phyloP scores from a whole-genome alignment of 1,140 invertebrate species.

The Bombus impatiens region DNA sequence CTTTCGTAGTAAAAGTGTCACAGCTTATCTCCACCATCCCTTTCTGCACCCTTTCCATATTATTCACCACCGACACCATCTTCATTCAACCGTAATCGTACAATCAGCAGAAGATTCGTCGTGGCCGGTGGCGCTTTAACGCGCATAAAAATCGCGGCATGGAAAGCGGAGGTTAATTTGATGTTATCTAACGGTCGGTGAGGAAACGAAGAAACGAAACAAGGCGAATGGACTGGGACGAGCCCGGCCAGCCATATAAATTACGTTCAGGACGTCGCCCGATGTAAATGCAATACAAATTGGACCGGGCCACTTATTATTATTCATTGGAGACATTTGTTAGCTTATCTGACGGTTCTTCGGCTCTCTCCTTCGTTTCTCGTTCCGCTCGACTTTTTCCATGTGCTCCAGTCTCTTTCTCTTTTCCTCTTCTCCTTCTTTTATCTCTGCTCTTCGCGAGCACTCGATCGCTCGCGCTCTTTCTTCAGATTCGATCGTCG shows the following conservation, averaged over 20 bases:
- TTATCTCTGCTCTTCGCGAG: slow-evolving; percentile 3
- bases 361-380: slow-evolving; percentile 34
- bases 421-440: background rate
- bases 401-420: background rate
- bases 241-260: slow-evolving; percentile 64
- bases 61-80: background rate
- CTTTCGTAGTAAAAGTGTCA: no score
- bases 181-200: slow-evolving; percentile 55
- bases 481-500: slow-evolving; percentile 8
- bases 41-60: background rate
- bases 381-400: slow-evolving; percentile 41
- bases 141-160: slow-evolving; percentile 28
- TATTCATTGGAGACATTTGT: slow-evolving; percentile 78
- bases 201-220: slow-evolving; percentile 52
- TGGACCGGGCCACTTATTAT: slow-evolving; percentile 74
- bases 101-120: background rate
- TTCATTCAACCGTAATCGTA: background rate
- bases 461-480: background rate
- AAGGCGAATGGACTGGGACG: background rate
- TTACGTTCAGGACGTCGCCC: slow-evolving; percentile 64
- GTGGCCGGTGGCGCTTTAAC: background rate
- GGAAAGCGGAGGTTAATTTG: slow-evolving; percentile 51
- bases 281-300: slow-evolving; percentile 78
- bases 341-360: slow-evolving; percentile 74
- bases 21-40: background rate